phyloP scores from a whole-genome alignment of 2,888 invertebrate genomes.

The Chloroclysta siterata region DNA sequence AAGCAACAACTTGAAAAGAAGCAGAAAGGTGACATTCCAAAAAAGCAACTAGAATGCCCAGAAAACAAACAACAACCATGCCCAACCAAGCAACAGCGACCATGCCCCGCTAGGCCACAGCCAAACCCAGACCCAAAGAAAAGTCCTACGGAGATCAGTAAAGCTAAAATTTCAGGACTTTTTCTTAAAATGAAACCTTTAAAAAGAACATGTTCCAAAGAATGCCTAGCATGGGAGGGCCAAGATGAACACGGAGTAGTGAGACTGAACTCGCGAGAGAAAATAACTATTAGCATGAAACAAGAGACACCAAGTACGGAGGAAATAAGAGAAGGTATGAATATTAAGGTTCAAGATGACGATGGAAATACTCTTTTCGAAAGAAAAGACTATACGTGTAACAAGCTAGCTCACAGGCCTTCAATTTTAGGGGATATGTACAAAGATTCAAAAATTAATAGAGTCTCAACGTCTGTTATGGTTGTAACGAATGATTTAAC shows the following conservation, averaged over 20 bases:
- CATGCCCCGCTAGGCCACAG: constrained; percentile 4
- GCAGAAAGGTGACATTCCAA: not conserved
- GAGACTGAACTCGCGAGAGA: constrained; percentile 54
- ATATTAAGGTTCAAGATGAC: constrained; percentile 63
- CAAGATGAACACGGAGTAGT: constrained; percentile 35
- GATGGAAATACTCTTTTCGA: constrained; percentile 65
- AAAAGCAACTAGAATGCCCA: constrained; percentile 5
- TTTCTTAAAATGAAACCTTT: constrained; percentile 55
- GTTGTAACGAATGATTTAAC: constrained; percentile 42
- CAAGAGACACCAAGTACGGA: constrained; percentile 55
- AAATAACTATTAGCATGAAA: constrained; percentile 55
- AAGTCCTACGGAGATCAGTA: not conserved
- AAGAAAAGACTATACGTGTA: constrained; percentile 56
- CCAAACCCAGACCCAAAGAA: constrained; percentile 3
- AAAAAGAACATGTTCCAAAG: constrained; percentile 43
- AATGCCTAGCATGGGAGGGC: constrained; percentile 40
- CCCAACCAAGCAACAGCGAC: constrained; percentile 7
- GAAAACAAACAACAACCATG: constrained; percentile 6
- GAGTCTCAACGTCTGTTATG: constrained; percentile 49
- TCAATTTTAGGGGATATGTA: constrained; percentile 56
- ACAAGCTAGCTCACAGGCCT: constrained; percentile 30
- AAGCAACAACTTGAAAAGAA: not conserved
- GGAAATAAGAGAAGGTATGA: constrained; percentile 57
- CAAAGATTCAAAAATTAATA: constrained; percentile 54
- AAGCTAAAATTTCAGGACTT: constrained; percentile 48